Percentiles rank a stretch among this genome's conserved stretches.
Conservation (phyloP, 2,888 invertebrate species). For the Eurois occulta region DNA sequence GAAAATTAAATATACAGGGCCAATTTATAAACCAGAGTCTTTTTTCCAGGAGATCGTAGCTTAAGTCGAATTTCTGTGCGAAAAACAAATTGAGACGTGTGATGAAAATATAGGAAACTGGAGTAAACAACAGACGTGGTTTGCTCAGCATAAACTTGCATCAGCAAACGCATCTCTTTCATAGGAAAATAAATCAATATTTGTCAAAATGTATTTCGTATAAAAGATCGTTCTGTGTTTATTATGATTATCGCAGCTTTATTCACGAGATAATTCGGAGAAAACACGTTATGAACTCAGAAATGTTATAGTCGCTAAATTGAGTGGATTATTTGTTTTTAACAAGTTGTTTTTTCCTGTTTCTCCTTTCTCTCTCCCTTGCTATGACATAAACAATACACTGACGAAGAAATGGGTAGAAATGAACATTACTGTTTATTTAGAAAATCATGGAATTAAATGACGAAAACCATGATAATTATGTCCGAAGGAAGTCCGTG, state of each 20-base stretch:
- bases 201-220: not conserved
- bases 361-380: not conserved
- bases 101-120: not conserved
- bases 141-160: not conserved
- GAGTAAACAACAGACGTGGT: not conserved
- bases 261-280: conserved; percentile 25
- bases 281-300: conserved; percentile 32
- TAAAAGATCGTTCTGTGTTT: not conserved
- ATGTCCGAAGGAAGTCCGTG: too few species aligned
- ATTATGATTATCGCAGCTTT: conserved; percentile 24
- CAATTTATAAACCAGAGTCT: not conserved
- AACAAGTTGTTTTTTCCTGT: conserved; percentile 42
- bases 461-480: not conserved
- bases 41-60: not conserved
- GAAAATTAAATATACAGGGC: not conserved
- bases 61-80: not conserved
- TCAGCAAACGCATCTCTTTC: not conserved
- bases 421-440: not conserved
- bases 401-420: not conserved
- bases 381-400: conserved; percentile 10
- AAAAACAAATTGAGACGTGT: not conserved
- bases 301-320: conserved; percentile 33
- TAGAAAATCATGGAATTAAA: not conserved
- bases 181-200: not conserved
- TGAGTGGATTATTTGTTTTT: conserved; percentile 39